These are phyloP conservation scores for Yoshiicerus persimilis DNA, from an alignment of 1,140 invertebrate genomes.

Conservation along the genomic window DNA sequence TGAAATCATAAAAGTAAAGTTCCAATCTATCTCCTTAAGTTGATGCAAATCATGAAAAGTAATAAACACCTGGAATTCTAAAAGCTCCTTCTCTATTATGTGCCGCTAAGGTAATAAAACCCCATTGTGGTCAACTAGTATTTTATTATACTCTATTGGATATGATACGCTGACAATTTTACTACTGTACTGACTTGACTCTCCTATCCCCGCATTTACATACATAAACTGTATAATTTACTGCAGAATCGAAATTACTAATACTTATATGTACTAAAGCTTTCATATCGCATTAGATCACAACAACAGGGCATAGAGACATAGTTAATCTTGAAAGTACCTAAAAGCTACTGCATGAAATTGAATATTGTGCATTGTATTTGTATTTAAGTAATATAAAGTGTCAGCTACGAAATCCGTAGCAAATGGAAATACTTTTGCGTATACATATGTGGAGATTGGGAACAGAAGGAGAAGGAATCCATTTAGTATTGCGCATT, in stretches of 20 bases:
- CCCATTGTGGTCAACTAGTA: background rate
- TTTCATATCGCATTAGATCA: background rate
- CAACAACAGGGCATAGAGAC: no score
- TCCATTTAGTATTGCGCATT: background rate
- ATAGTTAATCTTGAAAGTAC: background rate
- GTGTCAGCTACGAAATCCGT: background rate
- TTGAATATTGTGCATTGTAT: background rate
- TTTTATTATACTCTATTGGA: background rate
- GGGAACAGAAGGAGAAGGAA: background rate
- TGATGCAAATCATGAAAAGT: background rate
- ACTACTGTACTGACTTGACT: background rate
- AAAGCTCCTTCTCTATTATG: background rate
- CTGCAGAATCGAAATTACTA: background rate
- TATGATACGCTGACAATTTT: background rate
- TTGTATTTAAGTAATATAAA: background rate
- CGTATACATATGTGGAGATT: background rate
- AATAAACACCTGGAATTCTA: constrained; percentile 17
- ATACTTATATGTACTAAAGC: background rate
- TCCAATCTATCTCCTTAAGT: background rate
- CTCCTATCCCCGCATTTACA: background rate
- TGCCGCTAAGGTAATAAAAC: background rate
- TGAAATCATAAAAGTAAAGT: constrained; percentile 1
- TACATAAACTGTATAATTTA: background rate
- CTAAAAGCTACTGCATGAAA: background rate
- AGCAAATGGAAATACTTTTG: background rate